A percentile compares a stretch with the other conserved stretches of the same genome.
Conservation (phyloP, 2,113 vertebrate species). For the Spheniscus mendiculus region DNA sequence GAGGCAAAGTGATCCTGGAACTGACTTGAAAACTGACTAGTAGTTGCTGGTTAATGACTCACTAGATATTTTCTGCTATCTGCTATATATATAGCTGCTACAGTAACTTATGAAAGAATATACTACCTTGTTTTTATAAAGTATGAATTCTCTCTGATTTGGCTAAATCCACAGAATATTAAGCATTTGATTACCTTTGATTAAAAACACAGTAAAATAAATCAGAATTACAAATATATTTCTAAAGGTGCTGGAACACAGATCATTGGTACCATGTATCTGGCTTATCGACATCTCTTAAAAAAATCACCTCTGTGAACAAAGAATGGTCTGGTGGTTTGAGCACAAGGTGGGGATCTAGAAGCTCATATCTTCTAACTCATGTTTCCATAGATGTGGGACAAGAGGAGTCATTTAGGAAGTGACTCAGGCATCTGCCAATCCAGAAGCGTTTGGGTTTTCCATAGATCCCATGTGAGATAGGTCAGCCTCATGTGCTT, state of each 20-base stretch:
- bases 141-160: background rate
- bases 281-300: background rate
- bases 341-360: background rate
- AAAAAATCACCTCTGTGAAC: background rate
- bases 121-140: background rate
- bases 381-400: background rate
- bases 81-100: background rate
- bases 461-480: background rate
- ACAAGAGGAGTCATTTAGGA: background rate
- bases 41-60: background rate
- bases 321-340: background rate
- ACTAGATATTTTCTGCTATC: background rate
- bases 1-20: background rate
- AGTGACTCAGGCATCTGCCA: background rate
- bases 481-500: background rate
- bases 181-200: background rate
- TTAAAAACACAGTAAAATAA: background rate
- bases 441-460: background rate
- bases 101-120: background rate
- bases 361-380: background rate
- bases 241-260: background rate
- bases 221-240: background rate
- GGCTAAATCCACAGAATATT: background rate
- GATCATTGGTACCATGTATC: background rate
- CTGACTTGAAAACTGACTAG: background rate